These are phyloP conservation scores for Orientallactaga bullata DNA, from an alignment of 2,113 vertebrate genomes.

Conservation along the genomic window DNA sequence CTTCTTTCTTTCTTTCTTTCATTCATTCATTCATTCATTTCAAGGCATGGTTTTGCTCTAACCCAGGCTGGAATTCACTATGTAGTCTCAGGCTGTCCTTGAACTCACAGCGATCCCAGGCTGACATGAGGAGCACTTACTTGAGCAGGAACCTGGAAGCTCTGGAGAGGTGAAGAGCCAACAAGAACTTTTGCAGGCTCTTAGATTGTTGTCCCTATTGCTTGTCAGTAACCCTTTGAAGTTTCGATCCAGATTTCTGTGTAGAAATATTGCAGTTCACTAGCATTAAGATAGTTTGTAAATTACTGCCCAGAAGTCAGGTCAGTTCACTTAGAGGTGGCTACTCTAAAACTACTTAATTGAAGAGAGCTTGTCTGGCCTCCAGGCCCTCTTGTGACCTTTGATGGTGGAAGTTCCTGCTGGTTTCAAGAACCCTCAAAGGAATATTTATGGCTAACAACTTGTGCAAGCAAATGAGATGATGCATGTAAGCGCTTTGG, in stretches of 20 bases:
- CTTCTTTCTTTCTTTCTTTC: no score
- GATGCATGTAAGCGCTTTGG: slow-evolving; percentile 12
- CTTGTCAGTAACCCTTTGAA: not conserved
- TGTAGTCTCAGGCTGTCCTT: no score
- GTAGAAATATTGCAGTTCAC: not conserved
- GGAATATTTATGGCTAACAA: slow-evolving; percentile 48
- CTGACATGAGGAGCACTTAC: no score
- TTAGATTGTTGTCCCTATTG: not conserved
- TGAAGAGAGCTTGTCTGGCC: slow-evolving; percentile 50
- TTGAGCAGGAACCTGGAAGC: no score
- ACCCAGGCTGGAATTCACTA: no score
- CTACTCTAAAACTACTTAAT: not conserved
- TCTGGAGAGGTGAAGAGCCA: no score
- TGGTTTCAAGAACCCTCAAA: slow-evolving; percentile 51
- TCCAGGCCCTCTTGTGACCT: slow-evolving; percentile 14
- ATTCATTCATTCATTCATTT: no score
- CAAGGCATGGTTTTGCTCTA: no score
- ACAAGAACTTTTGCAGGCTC: not conserved
- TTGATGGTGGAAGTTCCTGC: slow-evolving; percentile 7
- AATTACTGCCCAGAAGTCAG: not conserved
- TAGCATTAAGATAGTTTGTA: not conserved
- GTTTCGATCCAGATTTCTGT: slow-evolving; percentile 22
- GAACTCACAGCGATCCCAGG: no score
- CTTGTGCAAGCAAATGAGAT: slow-evolving; percentile 28
- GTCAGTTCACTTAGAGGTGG: not conserved